Conservation (phyloP, 2,113 vertebrate genomes). For the Isichthys henryi region DNA sequence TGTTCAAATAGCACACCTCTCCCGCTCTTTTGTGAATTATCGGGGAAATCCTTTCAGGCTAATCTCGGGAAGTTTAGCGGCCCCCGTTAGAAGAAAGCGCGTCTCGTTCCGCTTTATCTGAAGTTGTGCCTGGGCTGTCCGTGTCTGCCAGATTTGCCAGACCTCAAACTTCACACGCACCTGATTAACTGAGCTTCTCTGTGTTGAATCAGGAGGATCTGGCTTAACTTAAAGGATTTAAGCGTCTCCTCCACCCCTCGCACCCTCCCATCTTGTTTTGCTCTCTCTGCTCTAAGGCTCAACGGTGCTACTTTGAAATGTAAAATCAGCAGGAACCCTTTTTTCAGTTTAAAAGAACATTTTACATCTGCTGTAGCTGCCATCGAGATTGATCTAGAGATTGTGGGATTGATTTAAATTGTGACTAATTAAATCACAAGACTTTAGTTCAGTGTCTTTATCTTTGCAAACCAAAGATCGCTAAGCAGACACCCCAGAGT, state of each 20-base stretch:
- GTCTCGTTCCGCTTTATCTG: constrained; percentile 27
- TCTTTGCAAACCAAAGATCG: not conserved
- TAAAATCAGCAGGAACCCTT: not conserved
- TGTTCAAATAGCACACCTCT: constrained; percentile 25
- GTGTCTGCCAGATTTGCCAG: constrained; percentile 42
- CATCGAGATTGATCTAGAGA: constrained; percentile 1
- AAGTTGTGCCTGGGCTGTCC: constrained; percentile 34
- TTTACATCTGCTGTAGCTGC: not conserved
- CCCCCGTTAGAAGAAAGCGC: constrained; percentile 1
- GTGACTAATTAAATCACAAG: not conserved
- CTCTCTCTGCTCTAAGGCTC: constrained; percentile 31
- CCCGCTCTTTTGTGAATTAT: constrained; percentile 27
- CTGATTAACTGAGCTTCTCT: constrained; percentile 34
- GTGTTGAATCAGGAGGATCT: constrained; percentile 50
- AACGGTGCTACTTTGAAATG: constrained; percentile 9
- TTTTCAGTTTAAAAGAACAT: constrained; percentile 1
- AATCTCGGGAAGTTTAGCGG: constrained; percentile 22
- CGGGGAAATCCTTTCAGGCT: constrained; percentile 23
- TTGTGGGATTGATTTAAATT: not conserved
- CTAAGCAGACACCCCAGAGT: not conserved
- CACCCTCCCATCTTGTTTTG: constrained; percentile 39
- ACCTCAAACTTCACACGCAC: constrained; percentile 48
- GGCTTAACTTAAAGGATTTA: constrained; percentile 59
- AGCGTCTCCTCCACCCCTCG: constrained; percentile 30
- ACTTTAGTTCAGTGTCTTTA: not conserved